These are phyloP conservation scores for Plagodis pulveraria DNA, from an alignment of 2,888 invertebrate genomes.

Conservation along the genomic window DNA sequence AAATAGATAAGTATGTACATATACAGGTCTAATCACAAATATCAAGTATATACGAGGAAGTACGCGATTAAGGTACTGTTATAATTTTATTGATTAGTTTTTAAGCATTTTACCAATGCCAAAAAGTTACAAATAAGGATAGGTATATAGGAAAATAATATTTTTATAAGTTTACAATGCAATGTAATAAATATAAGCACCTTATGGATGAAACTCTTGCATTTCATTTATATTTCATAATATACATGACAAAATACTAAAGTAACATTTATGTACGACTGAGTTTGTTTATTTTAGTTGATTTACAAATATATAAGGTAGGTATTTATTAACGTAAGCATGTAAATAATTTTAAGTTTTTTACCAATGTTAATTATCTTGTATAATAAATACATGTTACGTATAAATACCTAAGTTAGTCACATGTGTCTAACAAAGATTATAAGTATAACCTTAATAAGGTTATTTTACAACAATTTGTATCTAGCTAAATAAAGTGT, in stretches of 20 bases:
- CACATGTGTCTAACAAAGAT: too few species aligned
- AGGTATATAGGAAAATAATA: not conserved
- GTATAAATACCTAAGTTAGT: too few species aligned
- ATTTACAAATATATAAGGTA: slow-evolving; percentile 4
- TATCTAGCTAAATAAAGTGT: too few species aligned
- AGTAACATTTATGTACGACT: slow-evolving; percentile 7
- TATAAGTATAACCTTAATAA: too few species aligned
- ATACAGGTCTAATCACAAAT: too few species aligned
- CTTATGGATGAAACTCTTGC: not conserved
- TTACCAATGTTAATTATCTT: not conserved
- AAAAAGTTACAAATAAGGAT: slow-evolving; percentile 13
- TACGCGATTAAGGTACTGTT: not conserved
- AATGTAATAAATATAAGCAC: not conserved
- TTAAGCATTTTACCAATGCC: slow-evolving; percentile 10
- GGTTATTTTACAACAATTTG: too few species aligned
- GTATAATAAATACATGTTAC: too few species aligned
- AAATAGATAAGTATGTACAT: not conserved
- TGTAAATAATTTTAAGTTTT: slow-evolving; percentile 9
- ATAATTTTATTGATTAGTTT: not conserved
- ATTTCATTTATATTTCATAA: not conserved
- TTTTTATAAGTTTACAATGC: not conserved
- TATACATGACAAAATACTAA: not conserved
- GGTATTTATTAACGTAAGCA: slow-evolving; percentile 17
- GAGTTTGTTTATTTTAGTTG: slow-evolving; percentile 17
- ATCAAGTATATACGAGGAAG: too few species aligned